Percentiles rank a stretch among this genome's conserved stretches.
Evolutionary conservation across 2,113 vertebrate genomes (phyloP).

Genomic region (Sakesphorus luctuosus): DNA sequence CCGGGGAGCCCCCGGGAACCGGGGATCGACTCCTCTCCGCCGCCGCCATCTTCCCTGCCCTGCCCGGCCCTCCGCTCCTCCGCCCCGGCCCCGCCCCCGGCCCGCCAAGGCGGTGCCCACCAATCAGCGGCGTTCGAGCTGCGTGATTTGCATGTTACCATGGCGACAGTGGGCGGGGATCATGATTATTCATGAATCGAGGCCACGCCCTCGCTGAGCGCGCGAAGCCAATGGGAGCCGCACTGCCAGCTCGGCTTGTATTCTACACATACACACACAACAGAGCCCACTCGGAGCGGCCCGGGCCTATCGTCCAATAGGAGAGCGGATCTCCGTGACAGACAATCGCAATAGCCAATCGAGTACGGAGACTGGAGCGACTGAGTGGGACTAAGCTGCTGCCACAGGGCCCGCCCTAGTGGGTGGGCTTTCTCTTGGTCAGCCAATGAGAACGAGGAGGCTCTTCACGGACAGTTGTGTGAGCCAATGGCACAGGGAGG

Average conservation of each 20-base stretch:
- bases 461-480: background rate
- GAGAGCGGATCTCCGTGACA: background rate
- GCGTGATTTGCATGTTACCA: background rate
- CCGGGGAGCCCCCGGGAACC: conserved; percentile 77
- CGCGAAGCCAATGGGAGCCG: conserved; percentile 21
- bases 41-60: conserved; percentile 77
- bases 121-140: background rate
- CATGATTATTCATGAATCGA: accelerated
- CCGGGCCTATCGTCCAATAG: background rate
- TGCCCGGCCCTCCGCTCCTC: background rate
- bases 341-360: background rate
- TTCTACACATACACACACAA: background rate
- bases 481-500: background rate
- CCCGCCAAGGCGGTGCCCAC: background rate
- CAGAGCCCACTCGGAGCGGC: background rate
- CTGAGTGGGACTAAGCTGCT: accelerated
- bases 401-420: accelerated
- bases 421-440: accelerated
- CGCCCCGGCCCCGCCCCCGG: background rate
- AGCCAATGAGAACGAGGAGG: background rate
- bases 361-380: accelerated
- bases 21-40: conserved; percentile 79
- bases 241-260: conserved; percentile 38
- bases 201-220: background rate
- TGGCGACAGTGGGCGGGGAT: background rate